Base-by-base conservation (phyloP, 2,113 vertebrate species). In the Mus pahari region DNA sequence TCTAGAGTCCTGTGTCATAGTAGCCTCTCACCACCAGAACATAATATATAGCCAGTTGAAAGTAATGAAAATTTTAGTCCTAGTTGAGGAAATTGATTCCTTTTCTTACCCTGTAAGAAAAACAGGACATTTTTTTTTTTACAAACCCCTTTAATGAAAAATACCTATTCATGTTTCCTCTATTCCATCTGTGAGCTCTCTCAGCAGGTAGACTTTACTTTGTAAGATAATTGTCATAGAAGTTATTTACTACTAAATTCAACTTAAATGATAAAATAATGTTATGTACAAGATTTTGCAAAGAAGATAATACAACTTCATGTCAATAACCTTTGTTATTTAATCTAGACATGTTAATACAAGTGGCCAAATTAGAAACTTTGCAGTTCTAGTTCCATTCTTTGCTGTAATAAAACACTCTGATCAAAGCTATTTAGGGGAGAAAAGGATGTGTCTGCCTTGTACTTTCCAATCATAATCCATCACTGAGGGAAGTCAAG, bases 321-420 rank as follows among this genome's bases (percentile, higher is more conserved):
- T 26, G 79, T 22, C 17, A 50, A 3, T 77, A 90, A 62, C 36
- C 36, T 87, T 68, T 73, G 6, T 68, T 68, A 2, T 14, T 81
- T 81, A 3, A 81, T 42, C 4, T 81, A 71, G 53, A 64, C 53
- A 78, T 82, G 53, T 84, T 83, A 92, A 86, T 58, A 68, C 70
- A 94, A 62, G 45, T 90, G 39, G 17, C 28, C 78, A 86, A 92
- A 48, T 92, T 82, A 93, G 88, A 88, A 50, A 92, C 33, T 88
- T 4, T 26, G 45, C 26, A 66, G 53, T 31, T 78, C 48, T 81
- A 22, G 53, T 58, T n/a, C 24, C 33, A 81, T 39, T 83, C 20
- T 83, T 81, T 55, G 36, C 24, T 83, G 36, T 83, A 39, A 39
- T 60, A 82, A 82, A 82, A 60, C n/a, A 60, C 24, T 53, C 48